Conservation (phyloP, 2,888 invertebrate genomes). For the Fragum whitleyi region DNA sequence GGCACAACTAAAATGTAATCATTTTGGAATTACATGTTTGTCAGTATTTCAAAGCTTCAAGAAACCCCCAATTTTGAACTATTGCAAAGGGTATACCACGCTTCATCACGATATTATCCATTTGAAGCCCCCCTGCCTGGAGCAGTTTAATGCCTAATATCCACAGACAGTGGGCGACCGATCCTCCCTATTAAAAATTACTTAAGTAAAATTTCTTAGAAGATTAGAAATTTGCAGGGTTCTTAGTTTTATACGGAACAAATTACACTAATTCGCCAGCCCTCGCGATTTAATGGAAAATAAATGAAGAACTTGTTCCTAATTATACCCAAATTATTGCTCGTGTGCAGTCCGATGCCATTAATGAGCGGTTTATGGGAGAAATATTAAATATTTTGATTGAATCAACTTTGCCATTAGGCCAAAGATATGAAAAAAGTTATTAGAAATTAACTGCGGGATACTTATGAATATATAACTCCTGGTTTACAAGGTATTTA, state of each 20-base stretch:
- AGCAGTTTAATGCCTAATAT: slow-evolving; percentile 41
- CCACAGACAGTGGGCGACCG: slow-evolving; percentile 43
- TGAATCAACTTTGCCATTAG: slow-evolving; percentile 32
- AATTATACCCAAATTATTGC: slow-evolving; percentile 59
- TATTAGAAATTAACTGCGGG: slow-evolving; percentile 7
- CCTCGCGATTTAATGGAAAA: slow-evolving; percentile 64
- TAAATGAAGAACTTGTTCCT: slow-evolving; percentile 60
- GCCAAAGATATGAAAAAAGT: slow-evolving; percentile 1
- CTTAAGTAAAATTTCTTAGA: slow-evolving; percentile 41
- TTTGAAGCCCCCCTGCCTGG: background rate
- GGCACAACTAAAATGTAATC: no score
- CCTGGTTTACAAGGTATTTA: background rate
- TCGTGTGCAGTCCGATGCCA: slow-evolving; percentile 58
- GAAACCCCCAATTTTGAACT: background rate
- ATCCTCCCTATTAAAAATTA: slow-evolving; percentile 54
- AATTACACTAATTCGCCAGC: slow-evolving; percentile 57
- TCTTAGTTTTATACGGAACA: slow-evolving; percentile 51
- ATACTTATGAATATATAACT: background rate
- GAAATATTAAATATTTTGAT: slow-evolving; percentile 61
- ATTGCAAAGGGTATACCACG: background rate
- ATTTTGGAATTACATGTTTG: no score
- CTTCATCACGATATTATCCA: background rate
- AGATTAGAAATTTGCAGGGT: slow-evolving; percentile 45
- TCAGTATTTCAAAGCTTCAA: no score
- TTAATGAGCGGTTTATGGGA: slow-evolving; percentile 59